Percentiles rank a stretch among this genome's conserved stretches.
phyloP scores from a whole-genome alignment of 2,888 invertebrate genomes.

The Mystacides longicornis region DNA sequence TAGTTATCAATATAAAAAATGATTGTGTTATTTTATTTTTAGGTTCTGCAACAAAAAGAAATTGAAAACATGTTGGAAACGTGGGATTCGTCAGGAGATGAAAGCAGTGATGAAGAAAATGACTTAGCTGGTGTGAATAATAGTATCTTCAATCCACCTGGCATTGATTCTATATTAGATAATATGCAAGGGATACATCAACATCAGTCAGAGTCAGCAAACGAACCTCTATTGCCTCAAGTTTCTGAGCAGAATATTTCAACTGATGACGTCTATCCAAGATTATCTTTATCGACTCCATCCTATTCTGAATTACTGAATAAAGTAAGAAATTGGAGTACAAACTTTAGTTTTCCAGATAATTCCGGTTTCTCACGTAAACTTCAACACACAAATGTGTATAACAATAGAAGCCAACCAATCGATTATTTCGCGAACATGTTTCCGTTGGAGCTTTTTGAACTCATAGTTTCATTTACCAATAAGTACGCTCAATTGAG shows the following conservation, averaged over 20 bases:
- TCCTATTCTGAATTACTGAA: conserved; percentile 3
- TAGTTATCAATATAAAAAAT: not conserved
- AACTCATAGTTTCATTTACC: conserved; percentile 13
- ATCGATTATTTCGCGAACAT: conserved; percentile 17
- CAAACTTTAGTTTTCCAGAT: not conserved
- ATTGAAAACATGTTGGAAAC: not conserved
- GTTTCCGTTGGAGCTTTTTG: conserved; percentile 17
- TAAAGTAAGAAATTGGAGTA: conserved; percentile 6
- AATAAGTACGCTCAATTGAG: conserved; percentile 21
- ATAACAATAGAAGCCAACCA: not conserved
- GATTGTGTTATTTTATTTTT: not conserved
- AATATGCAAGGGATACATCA: not conserved
- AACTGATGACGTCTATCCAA: not conserved
- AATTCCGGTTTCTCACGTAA: not conserved
- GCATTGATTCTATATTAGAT: conserved; percentile 1
- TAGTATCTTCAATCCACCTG: conserved; percentile 2
- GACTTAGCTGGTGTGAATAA: conserved; percentile 3
- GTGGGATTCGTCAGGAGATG: not conserved
- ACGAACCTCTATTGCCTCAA: not conserved
- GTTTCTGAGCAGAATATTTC: not conserved
- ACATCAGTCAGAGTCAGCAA: not conserved
- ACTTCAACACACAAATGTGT: conserved; percentile 1
- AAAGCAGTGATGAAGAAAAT: not conserved
- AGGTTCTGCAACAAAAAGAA: conserved; percentile 1
- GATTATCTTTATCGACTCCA: not conserved